Base-by-base conservation (phyloP, 1,140 invertebrate genomes). In the Liolophura sinensis region DNA sequence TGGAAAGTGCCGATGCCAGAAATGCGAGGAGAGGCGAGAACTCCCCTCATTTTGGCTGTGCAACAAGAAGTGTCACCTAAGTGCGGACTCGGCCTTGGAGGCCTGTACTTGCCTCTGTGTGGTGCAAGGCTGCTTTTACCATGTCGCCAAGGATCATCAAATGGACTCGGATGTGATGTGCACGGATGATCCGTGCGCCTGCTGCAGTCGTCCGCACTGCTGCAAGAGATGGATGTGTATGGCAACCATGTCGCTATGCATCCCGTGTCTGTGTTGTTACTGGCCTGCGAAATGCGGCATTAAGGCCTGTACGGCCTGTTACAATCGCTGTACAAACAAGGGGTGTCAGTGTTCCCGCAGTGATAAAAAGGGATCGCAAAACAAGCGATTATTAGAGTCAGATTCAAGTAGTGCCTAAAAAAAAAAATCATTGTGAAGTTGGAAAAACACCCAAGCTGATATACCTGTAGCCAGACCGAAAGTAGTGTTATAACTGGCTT, bases 61-160 rank as follows among this genome's bases (percentile, higher is more conserved):
- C 86, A 89, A 92, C 84, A 89, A 92, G 80, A 90, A 90, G 82
- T 95, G 92, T 84, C 89, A 93, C 74, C 92, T 93, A 85, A 94
- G 92, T 74, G 91, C 92, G 57, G 91, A 95, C 81, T 90, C 92
- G 65, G 88, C 90, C 71, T 89, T 97, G 68, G 93, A 96, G 85
- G 92, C 93, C 81, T 90, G 91, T 60, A 93, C 93, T 65, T 97
- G 95, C 82, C 88, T 97, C 85, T 97, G 94, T 86, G 96, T 93
- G 84, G 93, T 94, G 71, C 95, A 96, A 82, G 93, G 91, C 52
- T 81, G 94, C 46, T 95, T 96, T 83, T 97, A 97, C 85, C 95
- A 97, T 82, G 96, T 93, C 84, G 90, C 90, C 67, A 89, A 91
- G 77, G 91, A 92, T 74, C 88, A 88, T 67, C 90, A 91, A 67